Evolutionary conservation across 2,113 vertebrate species (phyloP), one percentile per base, ranked within the genome.

Genomic region (Channa argus): DNA sequence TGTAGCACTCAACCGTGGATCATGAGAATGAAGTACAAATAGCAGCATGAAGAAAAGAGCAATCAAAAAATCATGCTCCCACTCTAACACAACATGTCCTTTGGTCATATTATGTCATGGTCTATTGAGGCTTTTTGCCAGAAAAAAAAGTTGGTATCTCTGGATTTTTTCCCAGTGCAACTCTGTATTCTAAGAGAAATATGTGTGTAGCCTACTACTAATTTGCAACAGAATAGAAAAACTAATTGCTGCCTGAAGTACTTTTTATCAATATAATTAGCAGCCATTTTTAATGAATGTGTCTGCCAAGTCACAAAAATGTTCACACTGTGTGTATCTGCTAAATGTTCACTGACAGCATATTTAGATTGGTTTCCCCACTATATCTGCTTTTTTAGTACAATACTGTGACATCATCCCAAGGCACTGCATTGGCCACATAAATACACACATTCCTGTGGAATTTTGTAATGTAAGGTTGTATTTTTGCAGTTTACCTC

Each of bases 51-150:
- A 77, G 50, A 24, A 69, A 37, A 56, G n/a, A 43, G 13, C n/a
- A 38, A 61, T 14, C 13, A 39, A 45, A 54, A 54, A 38, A 60
- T 71, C 54, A 33, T 15, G n/a, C 38, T 65, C 56, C 52, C 8
- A 59, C 5, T 52, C 38, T 47, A 59, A 38, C 45, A 70, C 47
- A 74, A 64, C 41, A 50, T 64, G 41, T 73, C 69, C 59, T 68
- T 73, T 74, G 53, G 80, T 59, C 13, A 61, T 14, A 49, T 66
- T 71, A 12, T 41, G 12, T 70, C 54, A 66, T 43, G 12, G 49
- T 64, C 53, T 55, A 39, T 50, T 53, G 38, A 55, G 47, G 34
- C 24, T 47, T 12, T 41, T 38, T 52, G 34, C 13, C 9, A 64
- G 38, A 13, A 8, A 61, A 33, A 41, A 51, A 54, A n/a, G 9